phyloP scores from a whole-genome alignment of 2,113 vertebrate species.

The Sterna hirundo region DNA sequence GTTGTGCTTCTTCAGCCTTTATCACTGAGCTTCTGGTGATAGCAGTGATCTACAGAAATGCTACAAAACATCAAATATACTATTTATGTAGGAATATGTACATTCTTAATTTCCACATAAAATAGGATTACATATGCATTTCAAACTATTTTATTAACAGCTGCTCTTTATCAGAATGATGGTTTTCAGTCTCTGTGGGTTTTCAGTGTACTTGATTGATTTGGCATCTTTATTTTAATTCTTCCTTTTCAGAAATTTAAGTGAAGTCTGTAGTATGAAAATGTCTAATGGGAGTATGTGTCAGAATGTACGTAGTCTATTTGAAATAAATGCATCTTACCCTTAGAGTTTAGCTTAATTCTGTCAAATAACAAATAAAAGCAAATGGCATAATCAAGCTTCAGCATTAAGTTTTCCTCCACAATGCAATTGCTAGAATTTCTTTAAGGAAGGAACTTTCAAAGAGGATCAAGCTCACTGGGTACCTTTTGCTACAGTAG shows the following conservation, averaged over 20 bases:
- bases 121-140: not conserved
- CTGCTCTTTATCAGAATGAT: not conserved
- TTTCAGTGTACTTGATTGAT: not conserved
- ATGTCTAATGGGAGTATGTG: not conserved
- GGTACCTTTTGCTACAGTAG: not conserved
- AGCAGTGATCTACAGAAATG: not conserved
- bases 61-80: not conserved
- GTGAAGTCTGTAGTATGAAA: not conserved
- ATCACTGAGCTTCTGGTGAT: not conserved
- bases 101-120: not conserved
- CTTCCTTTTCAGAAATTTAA: not conserved
- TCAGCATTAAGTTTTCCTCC: not conserved
- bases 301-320: not conserved
- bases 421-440: not conserved
- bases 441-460: not conserved
- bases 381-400: not conserved
- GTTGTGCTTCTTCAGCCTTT: conserved; percentile 11
- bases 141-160: not conserved
- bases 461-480: not conserved
- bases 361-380: not conserved
- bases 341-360: not conserved
- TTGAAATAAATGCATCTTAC: not conserved
- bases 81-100: not conserved
- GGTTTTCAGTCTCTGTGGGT: not conserved
- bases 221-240: not conserved